Conservation (phyloP, 2,888 invertebrate species). For the Azorinus chamasolen region DNA sequence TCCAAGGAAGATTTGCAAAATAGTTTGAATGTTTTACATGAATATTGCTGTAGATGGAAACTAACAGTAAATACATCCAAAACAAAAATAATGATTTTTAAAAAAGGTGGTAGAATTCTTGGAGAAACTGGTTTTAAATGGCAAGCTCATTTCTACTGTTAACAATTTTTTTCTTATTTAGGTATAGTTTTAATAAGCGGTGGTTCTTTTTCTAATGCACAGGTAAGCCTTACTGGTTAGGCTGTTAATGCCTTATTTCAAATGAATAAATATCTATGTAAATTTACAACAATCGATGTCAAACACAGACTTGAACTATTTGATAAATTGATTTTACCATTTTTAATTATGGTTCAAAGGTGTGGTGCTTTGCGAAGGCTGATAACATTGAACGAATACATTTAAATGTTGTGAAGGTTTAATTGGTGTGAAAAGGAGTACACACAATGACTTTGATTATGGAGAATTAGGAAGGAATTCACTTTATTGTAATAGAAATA, state of each 20-base stretch:
- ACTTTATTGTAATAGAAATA: constrained; percentile 1
- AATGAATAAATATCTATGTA: constrained; percentile 14
- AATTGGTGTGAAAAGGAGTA: constrained; percentile 6
- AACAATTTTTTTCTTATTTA: background rate
- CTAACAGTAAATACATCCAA: constrained; percentile 9
- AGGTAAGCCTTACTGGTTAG: background rate
- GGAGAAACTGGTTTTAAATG: background rate
- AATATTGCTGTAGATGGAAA: constrained; percentile 26
- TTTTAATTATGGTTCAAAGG: constrained; percentile 25
- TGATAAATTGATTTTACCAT: constrained; percentile 27
- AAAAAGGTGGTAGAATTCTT: constrained; percentile 21
- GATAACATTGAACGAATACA: constrained; percentile 8
- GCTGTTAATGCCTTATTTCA: constrained; percentile 9
- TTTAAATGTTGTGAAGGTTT: constrained; percentile 19
- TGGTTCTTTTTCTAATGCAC: constrained; percentile 7
- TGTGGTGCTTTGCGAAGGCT: constrained; percentile 22
- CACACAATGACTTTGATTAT: constrained; percentile 20
- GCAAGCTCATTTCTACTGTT: background rate
- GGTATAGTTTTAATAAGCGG: background rate
- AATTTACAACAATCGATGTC: background rate
- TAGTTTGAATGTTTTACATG: constrained; percentile 10
- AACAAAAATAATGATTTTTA: constrained; percentile 30
- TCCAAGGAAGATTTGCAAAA: constrained; percentile 11
- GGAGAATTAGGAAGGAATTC: constrained; percentile 16
- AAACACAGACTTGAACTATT: constrained; percentile 17